phyloP scores from a whole-genome alignment of 1,140 invertebrate genomes.

The Schlechtendalia chinensis region DNA sequence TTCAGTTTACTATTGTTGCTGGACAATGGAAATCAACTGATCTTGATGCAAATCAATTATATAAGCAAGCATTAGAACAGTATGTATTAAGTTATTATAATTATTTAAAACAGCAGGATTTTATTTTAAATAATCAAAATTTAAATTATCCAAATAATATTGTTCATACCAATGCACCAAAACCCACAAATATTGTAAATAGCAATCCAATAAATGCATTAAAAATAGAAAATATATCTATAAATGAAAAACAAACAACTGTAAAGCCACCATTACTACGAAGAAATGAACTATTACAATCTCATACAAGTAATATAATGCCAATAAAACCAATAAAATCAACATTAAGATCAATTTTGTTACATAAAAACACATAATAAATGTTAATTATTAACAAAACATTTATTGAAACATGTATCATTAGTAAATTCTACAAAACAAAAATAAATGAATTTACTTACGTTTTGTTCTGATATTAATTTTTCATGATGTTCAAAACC shows the following conservation, averaged over 20 bases:
- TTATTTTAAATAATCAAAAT: slow-evolving; percentile 12
- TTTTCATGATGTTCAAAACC: slow-evolving; percentile 66
- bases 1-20: slow-evolving; percentile 10
- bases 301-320: neutral
- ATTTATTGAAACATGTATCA: neutral
- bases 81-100: slow-evolving; percentile 28
- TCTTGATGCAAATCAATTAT: neutral
- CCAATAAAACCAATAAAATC: slow-evolving; percentile 15
- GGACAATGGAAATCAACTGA: neutral
- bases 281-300: slow-evolving; percentile 13
- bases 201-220: neutral
- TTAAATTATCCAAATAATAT: neutral
- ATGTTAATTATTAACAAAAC: neutral
- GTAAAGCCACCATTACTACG: neutral
- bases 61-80: neutral
- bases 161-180: neutral
- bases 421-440: neutral
- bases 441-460: slow-evolving; percentile 55
- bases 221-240: neutral
- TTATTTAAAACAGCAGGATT: slow-evolving; percentile 14
- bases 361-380: neutral
- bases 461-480: slow-evolving; percentile 68
- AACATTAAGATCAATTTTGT: neutral
- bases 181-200: neutral
- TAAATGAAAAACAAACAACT: neutral